phyloP scores from a whole-genome alignment of 2,888 invertebrate species.

The Calameuta idolon region DNA sequence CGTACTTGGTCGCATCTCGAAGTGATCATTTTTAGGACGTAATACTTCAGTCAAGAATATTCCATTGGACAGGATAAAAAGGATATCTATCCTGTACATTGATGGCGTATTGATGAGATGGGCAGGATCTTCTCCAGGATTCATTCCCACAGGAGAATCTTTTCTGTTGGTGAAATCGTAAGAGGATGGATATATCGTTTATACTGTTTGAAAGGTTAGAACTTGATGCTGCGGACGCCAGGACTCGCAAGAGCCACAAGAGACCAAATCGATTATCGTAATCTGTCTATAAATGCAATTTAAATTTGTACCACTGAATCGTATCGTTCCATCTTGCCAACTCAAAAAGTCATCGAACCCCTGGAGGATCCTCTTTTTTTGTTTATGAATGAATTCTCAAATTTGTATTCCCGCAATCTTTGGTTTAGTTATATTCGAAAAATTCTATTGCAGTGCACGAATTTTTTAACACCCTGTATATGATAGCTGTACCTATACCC shows the following conservation, averaged over 20 bases:
- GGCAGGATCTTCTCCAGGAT: not conserved
- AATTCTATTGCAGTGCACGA: not conserved
- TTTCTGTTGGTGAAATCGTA: not conserved
- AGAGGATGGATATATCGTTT: not conserved
- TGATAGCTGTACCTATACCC: not conserved
- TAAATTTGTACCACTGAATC: not conserved
- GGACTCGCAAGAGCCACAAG: not conserved
- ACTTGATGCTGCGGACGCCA: not conserved
- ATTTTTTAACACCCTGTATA: not conserved
- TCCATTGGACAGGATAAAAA: not conserved
- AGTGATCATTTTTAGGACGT: not conserved
- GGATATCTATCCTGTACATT: not conserved
- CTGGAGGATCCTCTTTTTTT: not conserved
- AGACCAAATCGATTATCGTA: not conserved
- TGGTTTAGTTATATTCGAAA: not conserved
- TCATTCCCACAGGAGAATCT: not conserved
- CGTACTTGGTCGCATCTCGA: not conserved
- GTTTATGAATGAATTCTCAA: not conserved
- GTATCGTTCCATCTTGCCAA: not conserved
- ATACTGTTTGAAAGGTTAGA: not conserved
- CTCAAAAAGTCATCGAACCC: not conserved
- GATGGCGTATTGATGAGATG: not conserved
- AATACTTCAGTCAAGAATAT: not conserved
- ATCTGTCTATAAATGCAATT: not conserved
- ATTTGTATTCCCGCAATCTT: not conserved